Evolutionary conservation across 2,888 invertebrate genomes (phyloP).

Genomic region (Scaptomyza reducta): DNA sequence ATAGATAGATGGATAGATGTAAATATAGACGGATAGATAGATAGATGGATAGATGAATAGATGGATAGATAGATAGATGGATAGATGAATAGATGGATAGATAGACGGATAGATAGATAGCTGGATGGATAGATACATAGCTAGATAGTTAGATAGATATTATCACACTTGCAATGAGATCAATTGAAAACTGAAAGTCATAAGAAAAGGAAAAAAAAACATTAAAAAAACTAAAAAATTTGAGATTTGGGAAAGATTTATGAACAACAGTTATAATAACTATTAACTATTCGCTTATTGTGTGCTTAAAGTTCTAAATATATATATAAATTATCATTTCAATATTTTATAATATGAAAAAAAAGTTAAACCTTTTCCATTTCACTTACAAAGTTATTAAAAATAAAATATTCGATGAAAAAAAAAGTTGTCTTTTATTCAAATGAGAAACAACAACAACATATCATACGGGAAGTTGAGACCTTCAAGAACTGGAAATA

Average conservation of each 20-base stretch:
- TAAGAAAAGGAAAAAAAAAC: neutral
- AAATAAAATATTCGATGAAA: neutral
- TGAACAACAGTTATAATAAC: too few relatives aligned
- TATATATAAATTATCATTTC: neutral
- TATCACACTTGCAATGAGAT: neutral
- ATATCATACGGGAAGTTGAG: neutral
- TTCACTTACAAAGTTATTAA: neutral
- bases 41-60: too few relatives aligned
- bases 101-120: too few relatives aligned
- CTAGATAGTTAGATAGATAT: neutral
- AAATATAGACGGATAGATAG: too few relatives aligned
- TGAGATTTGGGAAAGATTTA: too few relatives aligned
- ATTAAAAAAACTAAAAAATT: too few relatives aligned
- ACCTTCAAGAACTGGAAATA: slow-evolving; percentile 8
- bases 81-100: too few relatives aligned
- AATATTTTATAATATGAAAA: neutral
- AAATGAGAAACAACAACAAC: neutral
- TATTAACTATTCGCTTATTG: too few relatives aligned
- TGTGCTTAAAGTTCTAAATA: neutral
- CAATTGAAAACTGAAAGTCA: neutral
- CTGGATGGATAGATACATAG: too few relatives aligned
- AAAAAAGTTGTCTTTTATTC: neutral
- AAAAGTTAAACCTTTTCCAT: neutral
- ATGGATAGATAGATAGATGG: too few relatives aligned
- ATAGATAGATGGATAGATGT: too few relatives aligned